Evolutionary conservation across 1,140 invertebrate species (phyloP), one percentile per base, ranked within the genome.

Genomic region (Hycleus cichorii): DNA sequence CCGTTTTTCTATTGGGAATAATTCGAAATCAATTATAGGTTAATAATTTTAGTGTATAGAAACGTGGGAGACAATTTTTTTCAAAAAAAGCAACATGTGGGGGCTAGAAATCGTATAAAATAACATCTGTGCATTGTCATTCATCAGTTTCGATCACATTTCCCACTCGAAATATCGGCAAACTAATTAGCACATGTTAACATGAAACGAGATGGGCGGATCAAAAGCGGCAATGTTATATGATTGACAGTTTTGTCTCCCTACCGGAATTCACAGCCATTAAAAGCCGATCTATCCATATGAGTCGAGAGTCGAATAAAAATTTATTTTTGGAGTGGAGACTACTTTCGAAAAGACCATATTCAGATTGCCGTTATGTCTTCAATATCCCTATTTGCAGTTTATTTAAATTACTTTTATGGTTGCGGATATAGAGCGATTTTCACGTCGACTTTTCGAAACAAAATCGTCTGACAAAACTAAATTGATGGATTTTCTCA

Each of bases 391-490:
- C 59, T 61, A 61, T 61, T 61, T 61, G 59, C 59, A 61, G 53
- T 61, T 61, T 61, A 61, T 61, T 61, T 57, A 61, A 61, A 61
- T 61, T 61, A 61, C 59, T 57, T 61, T 61, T 47, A 61, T 57
- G 57, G 40, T 57, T 54, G 47, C 47, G 59, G 47, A 61, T 56
- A 61, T 49, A 50, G 48, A 54, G 54, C 54, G 59, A 61, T 61
- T 61, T 61, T 61, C 59, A 57, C 54, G 59, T 61, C 59, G 59
- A 61, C 52, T 57, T 53, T 51, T 48, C 44, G 32, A 57, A 56
- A 51, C 40, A 47, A 57, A 61, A 61, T 61, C 53, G 54, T 61
- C 59, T 61, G 54, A 27, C 53, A 61, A 61, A 61, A 51, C 59
- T 44, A 57, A 61, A 61, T 61, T 61, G 59, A 61, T 57, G 57